Evolutionary conservation across 2,113 vertebrate species (phyloP), one percentile per base, ranked within the genome.

Genomic region (Empidonax traillii): DNA sequence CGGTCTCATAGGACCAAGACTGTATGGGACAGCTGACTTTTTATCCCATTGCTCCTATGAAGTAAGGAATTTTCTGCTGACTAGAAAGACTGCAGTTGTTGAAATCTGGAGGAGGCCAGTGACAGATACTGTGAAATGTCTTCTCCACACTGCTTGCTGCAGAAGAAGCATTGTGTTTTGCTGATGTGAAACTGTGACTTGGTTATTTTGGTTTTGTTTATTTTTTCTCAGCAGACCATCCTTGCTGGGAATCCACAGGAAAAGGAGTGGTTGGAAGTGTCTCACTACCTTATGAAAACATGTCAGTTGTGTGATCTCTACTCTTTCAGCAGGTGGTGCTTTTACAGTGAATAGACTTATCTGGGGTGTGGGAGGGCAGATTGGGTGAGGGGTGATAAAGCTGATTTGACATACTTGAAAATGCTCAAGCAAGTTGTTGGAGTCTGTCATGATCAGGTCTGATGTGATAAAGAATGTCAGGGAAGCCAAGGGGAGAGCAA

Each of bases 291-390:
- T 35, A 49, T 11, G 46, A 43, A 72, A 61, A 61, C 2, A 7
- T 22, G 12, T 33, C 31, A 14, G 14, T 30, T 67, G 35, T 43
- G 47, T 71, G 44, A 82, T 69, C 55, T 21, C 37, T 81, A 1
- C 31, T 74, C 30, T 63, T 92, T 84, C 41, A 71, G 44, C 61
- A 72, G 47, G n/a, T 87, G 84, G 33, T 92, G 80, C n/a, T 87
- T 87, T 10, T 62, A 74, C n/a, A 37, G 14, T 69, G 35, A 71
- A 39, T 41, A 61, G 31, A 33, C 71, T 56, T 65, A 69, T 27
- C 8, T 6, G 23, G n/a, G 37, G 25, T 77, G 79, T 90, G 43
- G 46, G 67, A 74, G 61, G 51, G 68, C 61, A 62, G 33, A 31
- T 39, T 47, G 83, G 39, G 27, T 80, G 46, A 83, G 79, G 47